These are phyloP conservation scores for Drosophila mayaguana DNA, from an alignment of 2,888 invertebrate species.

Conservation along the genomic window DNA sequence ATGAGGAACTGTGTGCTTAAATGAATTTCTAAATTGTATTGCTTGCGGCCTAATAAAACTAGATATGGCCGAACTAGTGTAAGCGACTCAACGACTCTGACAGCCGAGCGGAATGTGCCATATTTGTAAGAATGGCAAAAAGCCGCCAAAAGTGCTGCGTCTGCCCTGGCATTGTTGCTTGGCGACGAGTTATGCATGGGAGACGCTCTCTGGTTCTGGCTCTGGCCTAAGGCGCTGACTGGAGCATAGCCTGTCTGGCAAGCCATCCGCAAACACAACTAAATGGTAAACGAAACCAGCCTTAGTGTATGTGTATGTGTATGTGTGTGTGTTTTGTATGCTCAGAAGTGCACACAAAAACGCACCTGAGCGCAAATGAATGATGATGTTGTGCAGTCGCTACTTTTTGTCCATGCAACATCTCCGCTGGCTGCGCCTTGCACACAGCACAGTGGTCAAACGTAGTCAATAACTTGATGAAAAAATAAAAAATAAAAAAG, in stretches of 20 bases:
- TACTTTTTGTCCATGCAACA: conserved; percentile 17
- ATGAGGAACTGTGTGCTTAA: conserved; percentile 4
- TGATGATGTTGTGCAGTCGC: conserved; percentile 64
- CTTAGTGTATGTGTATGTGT: conserved; percentile 10
- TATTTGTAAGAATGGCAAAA: conserved; percentile 42
- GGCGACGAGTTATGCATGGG: neutral
- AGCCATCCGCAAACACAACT: conserved; percentile 22
- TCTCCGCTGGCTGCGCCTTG: neutral
- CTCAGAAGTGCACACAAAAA: conserved; percentile 57
- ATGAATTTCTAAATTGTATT: too few species aligned
- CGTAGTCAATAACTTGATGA: neutral
- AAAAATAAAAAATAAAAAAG: neutral
- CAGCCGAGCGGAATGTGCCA: conserved; percentile 27
- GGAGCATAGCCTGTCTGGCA: neutral
- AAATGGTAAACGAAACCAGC: conserved; percentile 18
- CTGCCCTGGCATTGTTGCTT: conserved; percentile 4
- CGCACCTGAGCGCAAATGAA: conserved; percentile 78
- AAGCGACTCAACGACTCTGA: neutral
- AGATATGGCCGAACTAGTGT: too few species aligned
- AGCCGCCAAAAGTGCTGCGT: conserved; percentile 15
- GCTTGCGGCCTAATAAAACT: neutral
- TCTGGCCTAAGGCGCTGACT: too few species aligned
- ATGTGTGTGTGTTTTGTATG: conserved; percentile 14
- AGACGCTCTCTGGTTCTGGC: conserved; percentile 7
- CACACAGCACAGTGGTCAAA: conserved; percentile 26